These are phyloP conservation scores for Podargus strigoides DNA, from an alignment of 2,797 vertebrate species.

Conservation along the genomic window DNA sequence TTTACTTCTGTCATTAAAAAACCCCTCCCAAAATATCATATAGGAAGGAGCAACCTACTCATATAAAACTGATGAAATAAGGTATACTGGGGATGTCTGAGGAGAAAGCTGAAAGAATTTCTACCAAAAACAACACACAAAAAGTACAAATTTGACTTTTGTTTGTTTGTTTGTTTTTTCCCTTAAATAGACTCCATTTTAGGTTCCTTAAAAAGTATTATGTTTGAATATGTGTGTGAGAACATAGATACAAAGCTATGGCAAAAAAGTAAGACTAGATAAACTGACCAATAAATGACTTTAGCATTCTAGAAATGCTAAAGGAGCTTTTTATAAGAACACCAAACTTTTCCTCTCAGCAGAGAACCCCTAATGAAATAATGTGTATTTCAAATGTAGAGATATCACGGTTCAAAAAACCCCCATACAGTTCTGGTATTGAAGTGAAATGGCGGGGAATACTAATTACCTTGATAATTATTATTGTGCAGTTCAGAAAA, in stretches of 20 bases:
- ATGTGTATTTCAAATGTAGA: neutral
- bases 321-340: neutral
- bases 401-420: neutral
- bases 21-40: rapidly evolving
- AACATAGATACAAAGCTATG: neutral
- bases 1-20: neutral
- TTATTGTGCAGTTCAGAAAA: neutral
- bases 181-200: neutral
- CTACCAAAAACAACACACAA: neutral
- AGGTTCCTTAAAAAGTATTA: neutral
- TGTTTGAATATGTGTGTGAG: neutral
- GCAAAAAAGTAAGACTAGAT: neutral
- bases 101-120: neutral
- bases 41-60: neutral
- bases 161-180: no score
- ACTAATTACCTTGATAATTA: neutral
- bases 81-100: neutral
- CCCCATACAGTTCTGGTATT: neutral
- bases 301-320: no score
- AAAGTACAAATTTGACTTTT: no score
- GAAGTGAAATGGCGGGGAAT: neutral
- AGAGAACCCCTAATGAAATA: neutral
- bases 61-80: neutral
- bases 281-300: no score
- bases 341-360: neutral